Percentiles rank a stretch among this genome's conserved stretches.
These are phyloP conservation scores for Carassius carassius DNA, from an alignment of 2,113 vertebrate species.

Conservation along the genomic window DNA sequence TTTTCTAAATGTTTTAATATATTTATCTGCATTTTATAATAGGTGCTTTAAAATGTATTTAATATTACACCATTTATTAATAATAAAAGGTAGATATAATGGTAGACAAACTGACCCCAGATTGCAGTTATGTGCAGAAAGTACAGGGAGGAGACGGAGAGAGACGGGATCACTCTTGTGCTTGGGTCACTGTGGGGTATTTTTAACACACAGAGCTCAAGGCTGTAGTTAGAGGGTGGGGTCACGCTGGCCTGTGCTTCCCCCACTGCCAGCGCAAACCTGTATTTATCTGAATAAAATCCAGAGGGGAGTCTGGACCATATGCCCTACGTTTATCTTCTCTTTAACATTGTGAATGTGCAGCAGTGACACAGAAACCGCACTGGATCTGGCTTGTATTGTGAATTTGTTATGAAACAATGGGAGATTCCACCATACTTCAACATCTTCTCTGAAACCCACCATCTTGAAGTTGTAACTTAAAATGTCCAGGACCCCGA, in stretches of 20 bases:
- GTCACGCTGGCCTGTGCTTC: slow-evolving; percentile 37
- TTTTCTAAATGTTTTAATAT: no score
- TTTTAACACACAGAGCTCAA: slow-evolving; percentile 41
- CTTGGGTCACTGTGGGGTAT: slow-evolving; percentile 37
- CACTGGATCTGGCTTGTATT: not conserved
- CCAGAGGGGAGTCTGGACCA: slow-evolving; percentile 33
- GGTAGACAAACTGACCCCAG: not conserved
- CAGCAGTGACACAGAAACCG: not conserved
- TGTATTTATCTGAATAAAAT: slow-evolving; percentile 41
- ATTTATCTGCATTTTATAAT: no score
- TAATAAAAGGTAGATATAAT: not conserved
- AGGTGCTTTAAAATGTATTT: no score
- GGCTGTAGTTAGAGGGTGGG: slow-evolving; percentile 46
- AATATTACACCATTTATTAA: no score
- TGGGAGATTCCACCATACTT: not conserved
- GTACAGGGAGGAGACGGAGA: not conserved
- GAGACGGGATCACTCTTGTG: slow-evolving; percentile 22
- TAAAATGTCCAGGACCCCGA: not conserved
- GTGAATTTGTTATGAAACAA: not conserved
- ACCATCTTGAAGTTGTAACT: not conserved
- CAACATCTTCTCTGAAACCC: not conserved
- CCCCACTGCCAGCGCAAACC: slow-evolving; percentile 22
- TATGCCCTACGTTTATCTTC: slow-evolving; percentile 16
- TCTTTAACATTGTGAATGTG: not conserved
- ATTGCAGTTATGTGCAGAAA: not conserved